Conservation (phyloP, 2,888 invertebrate genomes). For the Lypha dubia region DNA sequence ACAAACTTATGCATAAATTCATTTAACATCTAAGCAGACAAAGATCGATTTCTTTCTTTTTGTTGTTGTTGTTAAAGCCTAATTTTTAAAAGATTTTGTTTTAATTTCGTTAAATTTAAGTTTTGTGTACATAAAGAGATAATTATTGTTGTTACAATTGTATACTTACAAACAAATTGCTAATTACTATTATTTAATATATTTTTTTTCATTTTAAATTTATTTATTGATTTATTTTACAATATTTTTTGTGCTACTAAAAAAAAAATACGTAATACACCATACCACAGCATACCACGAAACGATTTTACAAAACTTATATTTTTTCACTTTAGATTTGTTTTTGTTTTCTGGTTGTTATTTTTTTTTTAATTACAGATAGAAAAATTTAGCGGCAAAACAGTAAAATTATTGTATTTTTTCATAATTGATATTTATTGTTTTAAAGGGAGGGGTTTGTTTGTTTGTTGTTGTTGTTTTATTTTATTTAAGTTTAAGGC, state of each 20-base stretch:
- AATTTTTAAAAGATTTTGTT: conserved; percentile 40
- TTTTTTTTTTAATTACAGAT: conserved; percentile 47
- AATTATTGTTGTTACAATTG: conserved; percentile 49
- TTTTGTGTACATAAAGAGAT: conserved; percentile 59
- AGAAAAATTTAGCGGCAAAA: conserved; percentile 58
- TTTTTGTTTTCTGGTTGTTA: conserved; percentile 1
- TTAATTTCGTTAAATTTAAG: conserved; percentile 8
- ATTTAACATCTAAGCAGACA: conserved; percentile 68
- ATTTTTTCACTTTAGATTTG: conserved; percentile 21
- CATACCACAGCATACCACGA: conserved; percentile 69
- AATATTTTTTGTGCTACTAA: conserved; percentile 45
- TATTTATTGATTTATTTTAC: conserved; percentile 52
- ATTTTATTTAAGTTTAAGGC: conserved; percentile 78
- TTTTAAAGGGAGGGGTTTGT: conserved; percentile 56
- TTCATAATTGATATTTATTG: conserved; percentile 59
- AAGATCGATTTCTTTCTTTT: conserved; percentile 34
- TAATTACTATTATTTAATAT: conserved; percentile 7
- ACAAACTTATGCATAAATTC: conserved; percentile 68
- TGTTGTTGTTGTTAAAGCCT: conserved; percentile 49
- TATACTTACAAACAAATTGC: conserved; percentile 57
- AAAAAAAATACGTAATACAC: conserved; percentile 65
- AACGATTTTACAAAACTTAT: conserved; percentile 47
- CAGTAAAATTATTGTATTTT: conserved; percentile 59
- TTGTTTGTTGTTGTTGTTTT: conserved; percentile 52
- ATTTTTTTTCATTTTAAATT: conserved; percentile 15